Percentiles rank a stretch among this genome's conserved stretches.
phyloP scores from a whole-genome alignment of 2,888 invertebrate species.

The Leptinotarsa juncta region DNA sequence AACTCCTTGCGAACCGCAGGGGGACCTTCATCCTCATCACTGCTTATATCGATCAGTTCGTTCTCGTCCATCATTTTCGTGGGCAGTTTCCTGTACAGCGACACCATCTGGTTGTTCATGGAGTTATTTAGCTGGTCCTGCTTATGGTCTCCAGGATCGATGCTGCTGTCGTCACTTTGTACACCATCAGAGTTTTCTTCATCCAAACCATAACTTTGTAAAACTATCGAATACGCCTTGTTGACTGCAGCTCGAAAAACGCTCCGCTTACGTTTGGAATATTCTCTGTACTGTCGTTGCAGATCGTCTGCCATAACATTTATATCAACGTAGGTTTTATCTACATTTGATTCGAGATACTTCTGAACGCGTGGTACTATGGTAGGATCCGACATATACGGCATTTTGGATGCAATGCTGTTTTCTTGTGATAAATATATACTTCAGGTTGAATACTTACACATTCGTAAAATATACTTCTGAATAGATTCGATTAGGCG shows the following conservation, averaged over 20 bases:
- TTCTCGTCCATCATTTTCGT: constrained; percentile 69
- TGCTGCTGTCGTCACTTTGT: constrained; percentile 35
- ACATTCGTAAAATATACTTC: background rate
- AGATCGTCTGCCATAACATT: constrained; percentile 85
- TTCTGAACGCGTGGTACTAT: constrained; percentile 68
- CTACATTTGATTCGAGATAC: constrained; percentile 84
- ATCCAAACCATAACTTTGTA: constrained; percentile 76
- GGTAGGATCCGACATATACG: constrained; percentile 64
- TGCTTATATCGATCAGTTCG: constrained; percentile 84
- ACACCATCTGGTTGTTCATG: constrained; percentile 65
- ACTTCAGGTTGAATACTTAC: constrained; percentile 1
- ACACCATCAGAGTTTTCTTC: constrained; percentile 69
- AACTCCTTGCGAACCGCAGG: constrained; percentile 2
- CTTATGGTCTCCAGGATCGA: constrained; percentile 28
- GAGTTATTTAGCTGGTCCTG: constrained; percentile 42
- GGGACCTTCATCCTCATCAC: constrained; percentile 70
- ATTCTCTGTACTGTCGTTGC: constrained; percentile 81
- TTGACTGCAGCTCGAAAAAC: constrained; percentile 85
- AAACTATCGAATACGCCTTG: constrained; percentile 79
- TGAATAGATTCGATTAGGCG: background rate
- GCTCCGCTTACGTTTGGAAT: constrained; percentile 81
- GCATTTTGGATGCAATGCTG: constrained; percentile 42
- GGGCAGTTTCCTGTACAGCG: constrained; percentile 66
- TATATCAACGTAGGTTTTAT: constrained; percentile 84
- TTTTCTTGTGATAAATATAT: background rate